These are phyloP conservation scores for Netelia fuscicornis DNA, from an alignment of 2,888 invertebrate species.

Conservation along the genomic window DNA sequence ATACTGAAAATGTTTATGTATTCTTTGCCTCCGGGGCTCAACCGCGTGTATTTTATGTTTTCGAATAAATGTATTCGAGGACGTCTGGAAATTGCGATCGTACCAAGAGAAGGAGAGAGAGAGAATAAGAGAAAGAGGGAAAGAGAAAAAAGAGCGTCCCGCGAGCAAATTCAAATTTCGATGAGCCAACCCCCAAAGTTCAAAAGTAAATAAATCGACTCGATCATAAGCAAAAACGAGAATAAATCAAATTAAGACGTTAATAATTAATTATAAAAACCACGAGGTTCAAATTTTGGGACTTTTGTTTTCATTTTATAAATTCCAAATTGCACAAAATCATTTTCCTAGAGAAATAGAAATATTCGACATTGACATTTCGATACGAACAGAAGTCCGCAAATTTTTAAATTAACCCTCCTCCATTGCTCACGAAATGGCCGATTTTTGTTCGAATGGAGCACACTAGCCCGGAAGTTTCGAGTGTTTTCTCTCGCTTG, in stretches of 20 bases:
- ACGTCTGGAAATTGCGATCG: slow-evolving; percentile 62
- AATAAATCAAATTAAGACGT: too few species aligned
- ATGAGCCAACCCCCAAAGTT: not conserved
- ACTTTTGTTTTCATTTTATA: too few species aligned
- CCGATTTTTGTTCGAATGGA: not conserved
- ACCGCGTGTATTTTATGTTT: slow-evolving; percentile 69
- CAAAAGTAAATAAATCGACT: slow-evolving; percentile 2
- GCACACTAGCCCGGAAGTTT: slow-evolving; percentile 44
- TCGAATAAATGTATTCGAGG: slow-evolving; percentile 73
- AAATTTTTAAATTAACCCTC: too few species aligned
- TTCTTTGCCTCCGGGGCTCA: slow-evolving; percentile 59
- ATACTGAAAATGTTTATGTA: slow-evolving; percentile 77
- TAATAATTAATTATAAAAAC: too few species aligned
- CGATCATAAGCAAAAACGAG: not conserved
- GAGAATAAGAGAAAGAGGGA: not conserved
- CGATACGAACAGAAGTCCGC: too few species aligned
- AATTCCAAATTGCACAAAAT: not conserved
- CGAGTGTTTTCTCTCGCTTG: slow-evolving; percentile 41
- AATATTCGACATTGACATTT: too few species aligned
- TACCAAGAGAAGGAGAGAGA: not conserved
- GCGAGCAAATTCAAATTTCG: slow-evolving; percentile 13
- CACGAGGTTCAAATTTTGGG: too few species aligned
- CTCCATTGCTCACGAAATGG: too few species aligned
- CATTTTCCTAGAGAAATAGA: not conserved
- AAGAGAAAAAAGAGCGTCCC: not conserved